A percentile compares a stretch with the other conserved stretches of the same genome.
Conservation (phyloP, 1,140 invertebrate species). For the Proales similis region DNA sequence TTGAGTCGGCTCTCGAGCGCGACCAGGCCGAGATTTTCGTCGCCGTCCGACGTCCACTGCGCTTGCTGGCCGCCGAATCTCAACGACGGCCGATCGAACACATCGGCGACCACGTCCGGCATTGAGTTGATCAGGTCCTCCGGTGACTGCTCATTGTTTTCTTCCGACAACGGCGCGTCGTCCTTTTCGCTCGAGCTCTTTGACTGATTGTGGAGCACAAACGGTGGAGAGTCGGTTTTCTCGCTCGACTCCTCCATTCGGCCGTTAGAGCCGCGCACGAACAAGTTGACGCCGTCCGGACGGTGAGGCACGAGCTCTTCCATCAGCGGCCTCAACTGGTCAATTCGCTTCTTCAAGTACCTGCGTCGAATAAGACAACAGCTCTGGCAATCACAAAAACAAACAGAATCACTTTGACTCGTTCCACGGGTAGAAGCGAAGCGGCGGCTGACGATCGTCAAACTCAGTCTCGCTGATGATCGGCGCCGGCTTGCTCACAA, state of each 20-base stretch:
- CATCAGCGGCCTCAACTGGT: constrained; percentile 45
- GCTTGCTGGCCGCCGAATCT: constrained; percentile 48
- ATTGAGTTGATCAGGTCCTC: no score
- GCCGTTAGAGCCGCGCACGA: no score
- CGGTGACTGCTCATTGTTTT: no score
- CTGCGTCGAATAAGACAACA: no score
- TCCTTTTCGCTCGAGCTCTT: no score
- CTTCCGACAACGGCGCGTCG: no score
- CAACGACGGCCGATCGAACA: constrained; percentile 49
- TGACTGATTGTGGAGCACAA: no score
- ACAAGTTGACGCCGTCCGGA: no score
- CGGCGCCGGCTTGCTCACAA: constrained; percentile 45
- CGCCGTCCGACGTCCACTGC: constrained; percentile 47
- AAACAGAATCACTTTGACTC: no score
- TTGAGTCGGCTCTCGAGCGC: constrained; percentile 45
- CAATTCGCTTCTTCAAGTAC: constrained; percentile 45
- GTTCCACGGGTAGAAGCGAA: constrained; percentile 24
- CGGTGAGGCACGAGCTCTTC: constrained; percentile 49
- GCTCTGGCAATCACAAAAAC: no score
- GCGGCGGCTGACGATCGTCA: neutral
- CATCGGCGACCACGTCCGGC: no score
- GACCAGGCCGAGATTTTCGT: constrained; percentile 41
- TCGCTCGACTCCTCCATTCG: no score
- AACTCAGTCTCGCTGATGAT: constrained; percentile 47
- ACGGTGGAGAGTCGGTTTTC: constrained; percentile 25